Base-by-base conservation (phyloP, 2,113 vertebrate species). In the Caloenas nicobarica region DNA sequence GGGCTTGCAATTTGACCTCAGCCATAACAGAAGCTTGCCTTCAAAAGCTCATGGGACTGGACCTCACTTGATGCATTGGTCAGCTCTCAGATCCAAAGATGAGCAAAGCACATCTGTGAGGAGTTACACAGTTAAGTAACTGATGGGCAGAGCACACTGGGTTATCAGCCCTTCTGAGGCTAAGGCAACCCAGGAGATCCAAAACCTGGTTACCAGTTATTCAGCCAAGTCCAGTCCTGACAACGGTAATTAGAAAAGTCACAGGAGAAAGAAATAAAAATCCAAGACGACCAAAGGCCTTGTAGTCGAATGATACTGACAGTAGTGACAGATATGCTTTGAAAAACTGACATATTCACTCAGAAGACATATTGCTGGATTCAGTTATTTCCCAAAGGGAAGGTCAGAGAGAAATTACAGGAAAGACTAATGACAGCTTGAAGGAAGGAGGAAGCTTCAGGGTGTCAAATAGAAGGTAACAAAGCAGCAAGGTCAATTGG, bases 31-130 rank as follows among this genome's bases (percentile, higher is more conserved):
- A 36, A 76, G 16, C 25, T 83, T 29, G 14, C 19, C 23, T 44
- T 60, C 54, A 31, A 23, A 51, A 42, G 13, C 17, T 34, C 16
- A 2, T 0, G 3, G 7, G 26, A 36, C 42, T 77, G 29, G 44
- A 29, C 17, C 16, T n/a, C 11, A 8, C 8, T 3, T 3, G 13
- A 12, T 11, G 6, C 0, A 0, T 4, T 33, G 25, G 19, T 34
- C 36, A 87, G 42, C 15, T 18, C 72, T 54, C 64, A 26, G 17
- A 62, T 5, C 13, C 4, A 0, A 38, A 84, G 65, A 22, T 2
- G 23, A 78, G 16, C 29, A 16, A 7, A 29, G 11, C 0, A 0
- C 1, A 4, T 17, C 21, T 2, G 0, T 2, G 28, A 58, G 11
- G 28, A 53, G 5, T 11, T 28, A 16, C 0, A 0, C 19, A 25